Evolutionary conservation across 2,888 invertebrate species (phyloP).

Genomic region (Pristionchus fissidentatus): DNA sequence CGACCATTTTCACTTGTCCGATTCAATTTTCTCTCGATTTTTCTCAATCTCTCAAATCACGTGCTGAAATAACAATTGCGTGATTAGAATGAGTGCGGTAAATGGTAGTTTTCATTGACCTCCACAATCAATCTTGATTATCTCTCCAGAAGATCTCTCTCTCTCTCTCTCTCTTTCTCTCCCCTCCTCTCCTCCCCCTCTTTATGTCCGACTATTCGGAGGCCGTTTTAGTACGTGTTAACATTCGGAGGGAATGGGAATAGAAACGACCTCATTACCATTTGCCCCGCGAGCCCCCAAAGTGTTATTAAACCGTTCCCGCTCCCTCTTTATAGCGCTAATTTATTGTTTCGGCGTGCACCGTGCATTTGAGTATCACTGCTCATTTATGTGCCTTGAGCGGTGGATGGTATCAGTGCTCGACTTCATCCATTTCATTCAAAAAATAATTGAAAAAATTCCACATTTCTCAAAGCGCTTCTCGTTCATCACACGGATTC

Average conservation of each 20-base stretch:
- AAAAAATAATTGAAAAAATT: background rate
- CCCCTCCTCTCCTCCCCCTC: background rate
- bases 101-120: background rate
- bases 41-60: background rate
- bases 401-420: too few relatives aligned
- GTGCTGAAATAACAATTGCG: background rate
- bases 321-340: too few relatives aligned
- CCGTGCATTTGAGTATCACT: too few relatives aligned
- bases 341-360: too few relatives aligned
- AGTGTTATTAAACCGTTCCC: background rate
- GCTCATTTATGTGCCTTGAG: too few relatives aligned
- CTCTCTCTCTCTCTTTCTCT: background rate
- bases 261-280: constrained; percentile 29
- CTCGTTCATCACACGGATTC: too few relatives aligned
- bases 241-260: background rate
- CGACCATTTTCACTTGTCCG: constrained; percentile 29
- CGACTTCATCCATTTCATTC: background rate
- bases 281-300: background rate
- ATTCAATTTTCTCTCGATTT: background rate
- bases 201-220: constrained; percentile 20
- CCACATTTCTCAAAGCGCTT: too few relatives aligned
- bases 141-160: background rate
- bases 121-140: constrained; percentile 1
- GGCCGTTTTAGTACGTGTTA: constrained; percentile 15
- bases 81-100: too few relatives aligned